Evolutionary conservation across 2,888 invertebrate species (phyloP).

Genomic region (Zygogramma bicolorata): DNA sequence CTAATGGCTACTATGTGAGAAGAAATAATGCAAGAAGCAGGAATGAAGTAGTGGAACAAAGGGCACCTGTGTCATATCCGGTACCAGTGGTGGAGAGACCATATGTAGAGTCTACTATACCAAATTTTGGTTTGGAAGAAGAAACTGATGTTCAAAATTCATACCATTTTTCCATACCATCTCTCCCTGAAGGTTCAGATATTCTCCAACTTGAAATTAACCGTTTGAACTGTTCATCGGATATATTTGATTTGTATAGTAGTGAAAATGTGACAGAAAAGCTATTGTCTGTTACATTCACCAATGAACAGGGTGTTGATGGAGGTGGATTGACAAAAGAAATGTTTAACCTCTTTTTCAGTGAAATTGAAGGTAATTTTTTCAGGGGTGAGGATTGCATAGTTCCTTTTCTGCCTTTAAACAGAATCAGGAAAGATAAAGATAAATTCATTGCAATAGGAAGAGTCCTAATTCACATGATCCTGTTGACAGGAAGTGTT

Average conservation of each 20-base stretch:
- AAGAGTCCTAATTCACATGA: conserved; percentile 14
- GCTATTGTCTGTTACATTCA: not conserved
- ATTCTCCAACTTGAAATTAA: not conserved
- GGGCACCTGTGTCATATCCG: not conserved
- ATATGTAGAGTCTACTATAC: not conserved
- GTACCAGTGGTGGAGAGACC: not conserved
- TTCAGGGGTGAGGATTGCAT: conserved; percentile 13
- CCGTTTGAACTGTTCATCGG: conserved; percentile 1
- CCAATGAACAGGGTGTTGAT: conserved; percentile 12
- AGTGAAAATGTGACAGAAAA: conserved; percentile 14
- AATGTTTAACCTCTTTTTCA: conserved; percentile 22
- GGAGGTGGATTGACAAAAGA: conserved; percentile 21
- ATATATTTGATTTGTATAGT: conserved; percentile 10
- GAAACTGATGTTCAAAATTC: not conserved
- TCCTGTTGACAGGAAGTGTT: conserved; percentile 17
- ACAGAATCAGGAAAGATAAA: conserved; percentile 8
- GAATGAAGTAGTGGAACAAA: not conserved
- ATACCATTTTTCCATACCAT: not conserved
- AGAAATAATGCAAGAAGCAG: not conserved
- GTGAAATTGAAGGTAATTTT: conserved; percentile 6
- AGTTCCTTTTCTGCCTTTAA: conserved; percentile 20
- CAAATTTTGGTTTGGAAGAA: not conserved
- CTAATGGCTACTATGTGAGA: not conserved
- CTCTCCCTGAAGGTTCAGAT: not conserved
- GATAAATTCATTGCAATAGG: conserved; percentile 3